phyloP scores from a whole-genome alignment of 2,113 vertebrate genomes.

The Leuciscus idus region DNA sequence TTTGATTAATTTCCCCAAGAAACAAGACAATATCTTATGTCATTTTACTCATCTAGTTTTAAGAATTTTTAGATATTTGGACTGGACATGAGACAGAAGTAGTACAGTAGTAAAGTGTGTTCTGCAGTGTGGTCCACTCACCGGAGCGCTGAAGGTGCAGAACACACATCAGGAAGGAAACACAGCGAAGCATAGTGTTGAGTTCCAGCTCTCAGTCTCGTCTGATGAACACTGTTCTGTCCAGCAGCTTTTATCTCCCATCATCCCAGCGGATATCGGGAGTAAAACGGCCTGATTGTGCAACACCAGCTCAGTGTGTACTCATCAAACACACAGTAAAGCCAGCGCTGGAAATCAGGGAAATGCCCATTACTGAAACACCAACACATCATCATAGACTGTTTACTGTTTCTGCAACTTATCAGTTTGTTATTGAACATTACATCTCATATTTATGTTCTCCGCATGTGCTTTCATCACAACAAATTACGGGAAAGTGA shows the following conservation, averaged over 20 bases:
- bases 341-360: background rate
- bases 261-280: background rate
- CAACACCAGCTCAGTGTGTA: background rate
- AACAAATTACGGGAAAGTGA: background rate
- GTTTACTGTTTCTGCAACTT: background rate
- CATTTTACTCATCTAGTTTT: too few relatives aligned
- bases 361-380: constrained; percentile 25
- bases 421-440: background rate
- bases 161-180: background rate
- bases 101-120: too few relatives aligned
- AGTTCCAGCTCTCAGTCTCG: background rate
- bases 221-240: background rate
- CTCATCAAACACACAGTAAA: background rate
- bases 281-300: background rate
- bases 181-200: background rate
- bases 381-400: background rate
- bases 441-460: constrained; percentile 18
- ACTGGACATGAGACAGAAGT: too few relatives aligned
- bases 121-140: background rate
- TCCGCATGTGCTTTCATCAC: background rate
- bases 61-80: too few relatives aligned
- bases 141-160: background rate
- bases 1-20: too few relatives aligned
- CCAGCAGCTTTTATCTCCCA: background rate
- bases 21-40: too few relatives aligned